Evolutionary conservation across 2,888 invertebrate species (phyloP), one percentile per base, ranked within the genome.

Genomic region (Rhagonycha lutea): DNA sequence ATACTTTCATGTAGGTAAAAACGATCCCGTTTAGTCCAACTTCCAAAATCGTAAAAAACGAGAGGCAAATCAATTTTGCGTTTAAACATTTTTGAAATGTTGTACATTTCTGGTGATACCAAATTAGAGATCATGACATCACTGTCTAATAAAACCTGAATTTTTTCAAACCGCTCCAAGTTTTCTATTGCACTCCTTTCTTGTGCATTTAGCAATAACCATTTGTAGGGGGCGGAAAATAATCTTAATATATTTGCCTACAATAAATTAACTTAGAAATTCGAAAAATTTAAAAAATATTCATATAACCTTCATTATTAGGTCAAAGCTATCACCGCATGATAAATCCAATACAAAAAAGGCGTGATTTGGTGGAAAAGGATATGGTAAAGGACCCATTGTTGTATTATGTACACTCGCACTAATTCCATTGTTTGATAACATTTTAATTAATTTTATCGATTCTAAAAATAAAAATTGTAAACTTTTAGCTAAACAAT

Each of bases 191-290:
- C 73, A n/a, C 68, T 4, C 14, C 61, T 18, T 28, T 28, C 12
- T 61, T 70, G 61, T 10, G 61, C 18, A 18, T 62, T 77, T 8
- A 74, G 14, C 14, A 83, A 73, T 3, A 91, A 78, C 91, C 91
- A 91, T 70, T 89, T 88, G 80, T 88, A 89, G 0, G 91, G 91
- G 0, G 89, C 87, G 69, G 88, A 88, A 82, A 91, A 91, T 74
- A 88, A 87, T 4, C 88, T 88, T 12, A 85, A 80, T 10, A 84
- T 78, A 72, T 87, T 88, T 1, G 89, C 89, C 91, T 91, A 80
- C 28, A 84, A 83, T 14, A 70, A 23, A 61, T 29, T 32, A 47
- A 63, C 62, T 14, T 23, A 26, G 12, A 11, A 28, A 29, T 10
- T 11, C 72, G 10, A 69, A 29, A 23, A 74, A 75, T 2, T 7